Evolutionary conservation across 1,140 invertebrate genomes (phyloP), one percentile per base, ranked within the genome.

Genomic region (Saccostrea cuccullata): DNA sequence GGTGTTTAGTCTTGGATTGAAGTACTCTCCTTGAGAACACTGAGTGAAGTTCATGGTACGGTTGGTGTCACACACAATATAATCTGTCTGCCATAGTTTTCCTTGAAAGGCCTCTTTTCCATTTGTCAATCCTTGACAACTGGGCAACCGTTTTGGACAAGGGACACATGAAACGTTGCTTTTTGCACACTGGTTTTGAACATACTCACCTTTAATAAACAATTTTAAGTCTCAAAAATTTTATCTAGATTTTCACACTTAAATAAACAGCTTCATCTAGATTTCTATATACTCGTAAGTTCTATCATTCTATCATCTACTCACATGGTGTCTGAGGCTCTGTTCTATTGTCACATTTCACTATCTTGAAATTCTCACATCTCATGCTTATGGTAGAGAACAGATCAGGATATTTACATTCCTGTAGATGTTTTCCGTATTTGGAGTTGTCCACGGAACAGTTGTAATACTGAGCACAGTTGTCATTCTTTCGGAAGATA

Each of bases 271-370:
- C 40, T 47, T 2, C 6, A 47, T 47, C 40, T 47, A 47, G 40
- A 47, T 47, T 47, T 47, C 40, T 47, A 47, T 47, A 47, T 47
- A 47, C n/a, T n/a, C n/a, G n/a, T n/a, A n/a, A n/a, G n/a, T n/a
- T n/a, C n/a, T n/a, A n/a, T n/a, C n/a, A n/a, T n/a, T n/a, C n/a
- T n/a, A n/a, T n/a, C n/a, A n/a, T n/a, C n/a, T n/a, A 77, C 89
- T 90, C 86, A 92, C 91, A 92, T 55, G 90, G 89, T 60, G 90
- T 86, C 17, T 85, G 60, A 11, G 89, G 90, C 67, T 92, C 91
- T 20, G 73, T 56, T 83, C 90, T 89, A 26, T 40, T 77, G 17
- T 86, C 87, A 90, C 91, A 92, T 23, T 86, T 67, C 2, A 90
- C 89, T 26, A 9, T 13, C 2, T 40, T 23, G 85, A 87, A 90